These are phyloP conservation scores for Dermatophagoides farinae DNA, from an alignment of 1,140 invertebrate species.

Conservation along the genomic window DNA sequence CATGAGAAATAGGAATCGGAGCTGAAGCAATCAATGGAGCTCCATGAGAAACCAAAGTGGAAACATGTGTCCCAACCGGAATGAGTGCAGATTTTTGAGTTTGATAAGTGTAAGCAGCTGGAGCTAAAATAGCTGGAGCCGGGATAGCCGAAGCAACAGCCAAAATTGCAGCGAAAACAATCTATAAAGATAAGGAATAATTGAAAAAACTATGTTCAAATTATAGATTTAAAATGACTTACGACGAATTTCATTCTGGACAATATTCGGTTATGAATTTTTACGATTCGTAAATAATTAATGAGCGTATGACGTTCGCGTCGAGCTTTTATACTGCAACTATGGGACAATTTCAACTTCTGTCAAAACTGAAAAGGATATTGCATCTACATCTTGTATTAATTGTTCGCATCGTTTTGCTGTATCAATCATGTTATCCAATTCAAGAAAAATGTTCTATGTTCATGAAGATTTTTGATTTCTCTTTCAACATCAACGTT, in stretches of 20 bases:
- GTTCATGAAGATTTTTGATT: background rate
- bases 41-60: background rate
- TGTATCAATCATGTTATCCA: background rate
- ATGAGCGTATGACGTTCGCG: background rate
- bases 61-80: background rate
- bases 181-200: background rate
- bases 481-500: too few species aligned
- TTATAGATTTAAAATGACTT: background rate
- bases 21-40: background rate
- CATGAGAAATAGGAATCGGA: background rate
- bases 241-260: conserved; percentile 1
- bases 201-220: background rate
- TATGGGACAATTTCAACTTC: background rate
- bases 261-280: background rate
- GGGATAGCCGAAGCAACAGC: background rate
- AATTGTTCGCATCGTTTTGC: background rate
- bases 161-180: background rate
- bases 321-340: background rate
- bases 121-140: background rate
- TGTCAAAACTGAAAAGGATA: background rate
- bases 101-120: background rate
- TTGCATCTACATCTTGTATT: background rate
- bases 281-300: background rate
- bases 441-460: too few species aligned
- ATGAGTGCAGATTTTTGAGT: background rate